phyloP scores from a whole-genome alignment of 2,888 invertebrate genomes.

The Thymelicus acteon region DNA sequence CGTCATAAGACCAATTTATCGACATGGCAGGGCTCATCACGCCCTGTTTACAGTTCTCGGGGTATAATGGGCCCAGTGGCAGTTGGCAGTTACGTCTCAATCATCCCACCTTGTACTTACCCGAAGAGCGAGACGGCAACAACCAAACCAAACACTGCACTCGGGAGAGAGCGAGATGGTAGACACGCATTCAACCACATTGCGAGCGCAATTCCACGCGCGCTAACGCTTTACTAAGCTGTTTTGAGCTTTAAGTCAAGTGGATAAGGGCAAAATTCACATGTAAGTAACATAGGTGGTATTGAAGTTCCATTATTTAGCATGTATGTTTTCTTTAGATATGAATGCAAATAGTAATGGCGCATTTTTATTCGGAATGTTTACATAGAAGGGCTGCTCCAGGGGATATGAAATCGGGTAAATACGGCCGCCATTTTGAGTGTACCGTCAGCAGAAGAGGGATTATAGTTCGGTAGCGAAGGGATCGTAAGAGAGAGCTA shows the following conservation, averaged over 20 bases:
- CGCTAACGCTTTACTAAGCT: constrained; percentile 23
- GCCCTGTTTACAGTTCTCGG: constrained; percentile 72
- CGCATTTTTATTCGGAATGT: constrained; percentile 82
- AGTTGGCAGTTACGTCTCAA: constrained; percentile 84
- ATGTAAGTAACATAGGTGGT: constrained; percentile 43
- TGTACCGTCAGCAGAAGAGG: constrained; percentile 71
- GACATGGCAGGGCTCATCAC: constrained; percentile 45
- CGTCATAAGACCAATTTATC: constrained; percentile 15
- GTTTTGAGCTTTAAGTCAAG: neutral
- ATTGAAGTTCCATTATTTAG: constrained; percentile 75
- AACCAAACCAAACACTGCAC: neutral
- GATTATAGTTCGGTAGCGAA: constrained; percentile 46
- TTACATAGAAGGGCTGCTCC: constrained; percentile 77
- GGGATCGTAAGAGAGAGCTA: constrained; percentile 43
- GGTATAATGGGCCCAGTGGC: constrained; percentile 82
- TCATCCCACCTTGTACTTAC: constrained; percentile 81
- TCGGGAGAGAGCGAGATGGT: constrained; percentile 54
- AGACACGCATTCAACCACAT: constrained; percentile 66
- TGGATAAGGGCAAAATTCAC: constrained; percentile 48
- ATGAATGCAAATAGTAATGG: constrained; percentile 85
- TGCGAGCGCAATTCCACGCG: constrained; percentile 68
- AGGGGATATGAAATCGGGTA: constrained; percentile 56
- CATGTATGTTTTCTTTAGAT: constrained; percentile 84
- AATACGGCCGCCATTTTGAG: constrained; percentile 77
- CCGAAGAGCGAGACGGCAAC: constrained; percentile 57